phyloP scores from a whole-genome alignment of 1,140 invertebrate species.

The Lepidotrigona ventralis region DNA sequence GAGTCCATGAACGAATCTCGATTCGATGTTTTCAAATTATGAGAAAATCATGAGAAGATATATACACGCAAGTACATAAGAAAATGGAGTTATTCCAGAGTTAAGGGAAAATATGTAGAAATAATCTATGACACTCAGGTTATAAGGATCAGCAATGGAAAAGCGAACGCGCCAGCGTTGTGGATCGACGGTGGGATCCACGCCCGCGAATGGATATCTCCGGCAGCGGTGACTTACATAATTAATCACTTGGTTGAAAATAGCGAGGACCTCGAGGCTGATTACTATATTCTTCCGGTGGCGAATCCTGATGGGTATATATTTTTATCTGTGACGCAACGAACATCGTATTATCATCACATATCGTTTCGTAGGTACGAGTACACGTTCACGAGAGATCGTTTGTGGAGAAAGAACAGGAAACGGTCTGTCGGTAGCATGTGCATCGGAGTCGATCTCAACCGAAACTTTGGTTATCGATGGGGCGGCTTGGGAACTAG shows the following conservation, averaged over 20 bases:
- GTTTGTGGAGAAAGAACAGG: conserved; percentile 87
- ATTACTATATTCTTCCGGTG: conserved; percentile 82
- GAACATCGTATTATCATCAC: not conserved
- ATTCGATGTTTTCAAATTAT: too few relatives aligned
- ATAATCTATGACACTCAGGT: conserved; percentile 70
- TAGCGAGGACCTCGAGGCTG: conserved; percentile 83
- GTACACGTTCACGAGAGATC: conserved; percentile 85
- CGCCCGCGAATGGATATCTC: conserved; percentile 90
- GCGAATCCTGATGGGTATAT: conserved; percentile 84
- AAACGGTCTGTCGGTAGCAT: conserved; percentile 79
- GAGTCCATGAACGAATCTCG: too few relatives aligned
- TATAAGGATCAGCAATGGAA: conserved; percentile 83
- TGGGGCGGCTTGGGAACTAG: conserved; percentile 89
- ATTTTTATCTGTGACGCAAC: conserved; percentile 59
- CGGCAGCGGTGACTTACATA: conserved; percentile 84
- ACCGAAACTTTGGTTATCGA: conserved; percentile 86
- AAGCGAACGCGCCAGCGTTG: conserved; percentile 73
- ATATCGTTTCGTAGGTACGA: conserved; percentile 82
- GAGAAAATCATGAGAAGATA: too few relatives aligned
- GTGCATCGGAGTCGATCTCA: conserved; percentile 87
- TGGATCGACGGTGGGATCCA: conserved; percentile 87
- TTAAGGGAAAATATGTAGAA: not conserved
- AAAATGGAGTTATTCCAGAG: not conserved
- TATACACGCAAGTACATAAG: too few relatives aligned
- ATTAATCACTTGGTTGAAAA: conserved; percentile 89